Evolutionary conservation across 92 coral and sea anemone genomes (phyloP), one percentile per base, ranked within the genome.

Genomic region (Parazoanthus darwini): DNA sequence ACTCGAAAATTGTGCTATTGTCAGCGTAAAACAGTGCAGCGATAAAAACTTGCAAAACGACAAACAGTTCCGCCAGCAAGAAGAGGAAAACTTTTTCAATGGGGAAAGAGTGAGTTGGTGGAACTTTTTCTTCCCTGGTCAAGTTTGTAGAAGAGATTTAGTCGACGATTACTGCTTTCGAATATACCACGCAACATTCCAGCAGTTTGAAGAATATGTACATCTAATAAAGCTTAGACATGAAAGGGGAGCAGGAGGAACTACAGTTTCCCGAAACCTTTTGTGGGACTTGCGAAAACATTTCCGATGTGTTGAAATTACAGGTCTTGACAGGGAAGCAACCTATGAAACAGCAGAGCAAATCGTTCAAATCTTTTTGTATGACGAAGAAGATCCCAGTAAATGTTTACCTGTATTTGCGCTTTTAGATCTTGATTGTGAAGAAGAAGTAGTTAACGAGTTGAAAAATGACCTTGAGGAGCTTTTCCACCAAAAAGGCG

Each of bases 181-280:
- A 83, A 83, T 83, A 70, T 46, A 83, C 74, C 67, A 46, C 0
- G 87, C 87, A 44, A 54, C 78, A 15, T 84, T 74, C 35, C 74
- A 74, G 46, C 86, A 80, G 89, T 11, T n/a, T 8, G 87, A 88
- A 22, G 91, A 90, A 79, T 79, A 74, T 22, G 91, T 91, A 25
- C 91, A 88, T 26, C 81, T 85, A 18, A 59, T 88, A 7, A 73
- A 87, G 6, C 36, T 91, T 15, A 84, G 83, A 79, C 91, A 91
- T 39, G 91, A 91, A n/a, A 88, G 89, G 3, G 93, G 93, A 79
- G 91, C 93, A 2, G 93, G 93, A 29, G 89, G 89, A 79, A 88
- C 89, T 8, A 91, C 91, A 18, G 90, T 91, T 87, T 74, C 93
- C 54, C 82, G 91, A 71, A 86, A 91, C 76, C 88, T 86, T 11